These are phyloP conservation scores for Ormyrus rosae DNA, from an alignment of 2,888 invertebrate species.

Conservation along the genomic window DNA sequence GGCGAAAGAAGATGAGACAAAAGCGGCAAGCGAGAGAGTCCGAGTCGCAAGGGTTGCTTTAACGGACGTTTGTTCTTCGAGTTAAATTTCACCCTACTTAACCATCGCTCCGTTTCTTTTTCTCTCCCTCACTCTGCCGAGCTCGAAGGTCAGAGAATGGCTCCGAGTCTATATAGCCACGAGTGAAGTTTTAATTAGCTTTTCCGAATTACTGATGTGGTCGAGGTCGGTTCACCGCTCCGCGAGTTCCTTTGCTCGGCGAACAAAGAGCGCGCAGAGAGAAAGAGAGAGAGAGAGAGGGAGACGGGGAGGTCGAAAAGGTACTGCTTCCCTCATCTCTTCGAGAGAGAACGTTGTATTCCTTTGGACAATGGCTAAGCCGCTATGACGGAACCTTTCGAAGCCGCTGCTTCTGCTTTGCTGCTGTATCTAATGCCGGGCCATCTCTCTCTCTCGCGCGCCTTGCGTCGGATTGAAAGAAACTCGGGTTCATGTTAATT, in stretches of 20 bases:
- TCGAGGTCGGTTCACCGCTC: slow-evolving; percentile 64
- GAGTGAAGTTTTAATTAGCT: slow-evolving; percentile 75
- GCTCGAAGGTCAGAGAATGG: slow-evolving; percentile 55
- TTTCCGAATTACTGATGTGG: slow-evolving; percentile 74
- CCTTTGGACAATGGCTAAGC: slow-evolving; percentile 68
- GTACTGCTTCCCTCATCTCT: not conserved
- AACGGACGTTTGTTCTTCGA: slow-evolving; percentile 50
- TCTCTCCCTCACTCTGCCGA: slow-evolving; percentile 57
- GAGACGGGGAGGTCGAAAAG: not conserved
- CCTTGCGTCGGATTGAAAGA: slow-evolving; percentile 31
- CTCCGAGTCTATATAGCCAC: slow-evolving; percentile 62
- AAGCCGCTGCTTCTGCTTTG: not conserved
- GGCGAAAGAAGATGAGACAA: slow-evolving; percentile 59
- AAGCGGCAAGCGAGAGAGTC: slow-evolving; percentile 38
- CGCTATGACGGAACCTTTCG: slow-evolving; percentile 1
- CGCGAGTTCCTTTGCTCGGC: slow-evolving; percentile 65
- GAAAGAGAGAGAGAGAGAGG: not conserved
- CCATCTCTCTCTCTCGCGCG: too few relatives aligned
- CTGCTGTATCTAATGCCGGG: slow-evolving; percentile 33
- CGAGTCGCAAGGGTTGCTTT: slow-evolving; percentile 57
- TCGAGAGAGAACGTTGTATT: slow-evolving; percentile 25
- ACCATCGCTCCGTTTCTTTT: slow-evolving; percentile 42
- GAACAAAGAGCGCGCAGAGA: slow-evolving; percentile 64
- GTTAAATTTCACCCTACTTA: slow-evolving; percentile 57
- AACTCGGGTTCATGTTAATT: slow-evolving; percentile 31